Evolutionary conservation across 2,797 vertebrate genomes (phyloP), one percentile per base, ranked within the genome.

Genomic region (Bovichtus diacanthus): DNA sequence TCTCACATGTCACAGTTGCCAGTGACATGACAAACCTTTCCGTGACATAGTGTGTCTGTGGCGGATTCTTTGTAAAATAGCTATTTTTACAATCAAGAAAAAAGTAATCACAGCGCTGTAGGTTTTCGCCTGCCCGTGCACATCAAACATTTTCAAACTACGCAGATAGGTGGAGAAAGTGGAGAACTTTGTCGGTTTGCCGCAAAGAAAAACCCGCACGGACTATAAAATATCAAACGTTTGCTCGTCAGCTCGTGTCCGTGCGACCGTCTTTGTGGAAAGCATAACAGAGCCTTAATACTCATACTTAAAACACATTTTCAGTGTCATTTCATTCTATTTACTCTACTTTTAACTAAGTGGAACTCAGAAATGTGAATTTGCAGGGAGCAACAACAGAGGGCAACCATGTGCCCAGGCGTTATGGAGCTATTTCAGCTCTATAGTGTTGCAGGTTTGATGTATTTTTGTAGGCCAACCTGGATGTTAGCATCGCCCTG

Each of bases 301-400:
- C 18, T 29, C 9, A 46, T n/a, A n/a, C n/a, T n/a, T n/a, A n/a
- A n/a, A n/a, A 18, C 29, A 49, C 9, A 38, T 49, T 65, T 39
- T 54, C 16, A 7, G 34, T 58, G 47, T 56, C 1, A n/a, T 50
- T 60, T 51, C 0, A 21, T 53, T 7, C 25, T 23, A 18, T 66
- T 63, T 39, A 21, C 74, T 46, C 21, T 39, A 10, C 39, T 38
- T 76, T 61, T 43, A 38, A n/a, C 11, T 8, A 27, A 55, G 6
- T 51, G 49, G 36, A 75, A 51, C 44, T 44, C 12, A 38, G 15
- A 58, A 15, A 23, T 31, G 19, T 62, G 71, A 67, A 23, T 44
- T 64, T 68, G 13, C 49, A 71, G 53, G 62, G 25, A 78, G 72
- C 21, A 64, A 39, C 71, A 82, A 13, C 25, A 73, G 70, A n/a